Evolutionary conservation across 1,140 invertebrate species (phyloP), one percentile per base, ranked within the genome.

Genomic region (Drosophila hydei): DNA sequence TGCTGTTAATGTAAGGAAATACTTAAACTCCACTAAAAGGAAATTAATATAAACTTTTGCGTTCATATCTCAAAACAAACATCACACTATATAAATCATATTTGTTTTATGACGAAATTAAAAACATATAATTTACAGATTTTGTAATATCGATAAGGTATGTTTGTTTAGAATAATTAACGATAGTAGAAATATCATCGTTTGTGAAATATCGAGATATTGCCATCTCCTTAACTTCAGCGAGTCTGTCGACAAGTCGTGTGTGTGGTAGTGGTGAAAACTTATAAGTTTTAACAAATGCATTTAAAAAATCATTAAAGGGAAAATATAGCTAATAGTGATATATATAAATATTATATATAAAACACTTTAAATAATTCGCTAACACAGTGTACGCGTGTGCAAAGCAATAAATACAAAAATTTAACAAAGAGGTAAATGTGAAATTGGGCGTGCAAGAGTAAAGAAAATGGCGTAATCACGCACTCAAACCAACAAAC

Each of bases 381-480:
- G 12, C 12, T 50, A 18, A 61, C 33, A 33, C 47, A 69, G 60
- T 65, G 60, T 59, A 61, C 83, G 83, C 63, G 75, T 68, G 75
- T 88, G 71, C 40, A 65, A 61, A 71, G 43, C 54, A 40, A 48
- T 9, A 67, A 72, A 63, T 64, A 33, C 9, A 33, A 27, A 40
- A 38, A 56, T 72, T 72, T 67, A 59, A 83, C 54, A 71, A 72
- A 65, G 54, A 85, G 83, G 83, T 87, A 88, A 87, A 71, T 76
- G 61, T 75, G 72, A 75, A 71, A 88, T 87, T 72, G 83, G 83
- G 83, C 83, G 83, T 87, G 83, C 80, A 51, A 74, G 58, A 67
- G 75, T 61, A 84, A 88, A 88, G 83, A 88, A 88, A 88, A 88
- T 88, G 83, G 83, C 83, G 83, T 88, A 88, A 88, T 88, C 83